Conservation (phyloP, 1,140 invertebrate genomes). For the Polypedilum pembai region DNA sequence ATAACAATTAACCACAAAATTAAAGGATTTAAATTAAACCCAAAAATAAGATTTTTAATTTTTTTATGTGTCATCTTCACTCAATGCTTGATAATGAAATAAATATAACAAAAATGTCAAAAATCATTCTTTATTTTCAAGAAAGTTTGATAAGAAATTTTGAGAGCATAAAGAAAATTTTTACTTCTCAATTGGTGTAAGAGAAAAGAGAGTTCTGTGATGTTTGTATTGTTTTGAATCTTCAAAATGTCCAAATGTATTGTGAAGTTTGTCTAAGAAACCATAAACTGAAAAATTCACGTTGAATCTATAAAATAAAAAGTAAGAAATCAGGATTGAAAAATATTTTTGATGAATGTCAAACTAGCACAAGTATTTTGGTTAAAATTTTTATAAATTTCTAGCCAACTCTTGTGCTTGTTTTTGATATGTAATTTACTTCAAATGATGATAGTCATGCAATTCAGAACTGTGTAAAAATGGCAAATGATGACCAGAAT, state of each 20-base stretch:
- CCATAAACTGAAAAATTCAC: neutral
- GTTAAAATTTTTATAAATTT: too few species aligned
- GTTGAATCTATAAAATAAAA: neutral
- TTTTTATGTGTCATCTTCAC: too few species aligned
- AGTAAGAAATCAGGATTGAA: neutral
- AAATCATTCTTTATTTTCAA: neutral
- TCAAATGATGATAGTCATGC: constrained; percentile 84
- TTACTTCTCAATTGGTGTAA: neutral
- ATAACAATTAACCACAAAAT: too few species aligned
- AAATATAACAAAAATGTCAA: too few species aligned
- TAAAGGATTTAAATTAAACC: too few species aligned
- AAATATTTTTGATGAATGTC: neutral
- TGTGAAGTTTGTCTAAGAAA: neutral
- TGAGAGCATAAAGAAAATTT: neutral
- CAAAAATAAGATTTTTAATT: too few species aligned
- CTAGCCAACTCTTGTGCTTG: too few species aligned
- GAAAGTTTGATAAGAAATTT: neutral
- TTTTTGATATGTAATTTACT: constrained; percentile 46
- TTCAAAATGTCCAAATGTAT: neutral
- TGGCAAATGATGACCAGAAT: constrained; percentile 81
- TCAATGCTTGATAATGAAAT: too few species aligned
- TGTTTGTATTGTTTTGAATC: neutral
- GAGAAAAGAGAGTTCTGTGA: neutral
- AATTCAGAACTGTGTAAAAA: constrained; percentile 78
- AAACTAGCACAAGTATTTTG: too few species aligned